A percentile compares a stretch with the other conserved stretches of the same genome.
Conservation (phyloP, 2,113 vertebrate species). For the Lophotis ruficrista region DNA sequence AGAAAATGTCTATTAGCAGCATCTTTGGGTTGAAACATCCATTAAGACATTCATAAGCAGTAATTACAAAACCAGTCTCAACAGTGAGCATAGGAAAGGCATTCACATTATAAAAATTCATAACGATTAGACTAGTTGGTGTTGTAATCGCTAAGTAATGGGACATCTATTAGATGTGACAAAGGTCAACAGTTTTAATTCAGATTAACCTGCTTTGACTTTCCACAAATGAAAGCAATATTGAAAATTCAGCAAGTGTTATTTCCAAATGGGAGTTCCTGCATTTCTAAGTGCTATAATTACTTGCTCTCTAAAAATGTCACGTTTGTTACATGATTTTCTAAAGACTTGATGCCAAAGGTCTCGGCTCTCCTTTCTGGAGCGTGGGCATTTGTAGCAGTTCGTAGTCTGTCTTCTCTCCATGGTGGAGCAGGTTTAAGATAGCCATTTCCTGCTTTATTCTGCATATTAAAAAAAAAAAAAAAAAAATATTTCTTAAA, state of each 20-base stretch:
- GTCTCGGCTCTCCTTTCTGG: constrained; percentile 78
- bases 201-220: constrained; percentile 56
- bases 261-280: constrained; percentile 36
- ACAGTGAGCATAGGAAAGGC: constrained; percentile 6
- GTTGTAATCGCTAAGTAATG: constrained; percentile 24
- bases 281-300: constrained; percentile 39
- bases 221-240: constrained; percentile 71
- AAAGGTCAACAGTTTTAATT: constrained; percentile 56
- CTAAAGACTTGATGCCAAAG: constrained; percentile 81
- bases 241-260: constrained; percentile 21
- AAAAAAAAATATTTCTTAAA: neutral
- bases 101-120: constrained; percentile 66
- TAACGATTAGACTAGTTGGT: constrained; percentile 28
- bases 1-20: constrained; percentile 66
- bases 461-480: constrained; percentile 57
- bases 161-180: constrained; percentile 72
- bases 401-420: constrained; percentile 81
- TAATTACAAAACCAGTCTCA: constrained; percentile 46
- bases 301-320: constrained; percentile 88
- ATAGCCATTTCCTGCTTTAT: constrained; percentile 81
- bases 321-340: constrained; percentile 83
- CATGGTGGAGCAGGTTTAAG: constrained; percentile 82
- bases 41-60: constrained; percentile 71
- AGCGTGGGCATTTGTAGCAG: constrained; percentile 74
- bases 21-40: constrained; percentile 77